These are phyloP conservation scores for Heterotis niloticus DNA, from an alignment of 2,113 vertebrate species.

Conservation along the genomic window DNA sequence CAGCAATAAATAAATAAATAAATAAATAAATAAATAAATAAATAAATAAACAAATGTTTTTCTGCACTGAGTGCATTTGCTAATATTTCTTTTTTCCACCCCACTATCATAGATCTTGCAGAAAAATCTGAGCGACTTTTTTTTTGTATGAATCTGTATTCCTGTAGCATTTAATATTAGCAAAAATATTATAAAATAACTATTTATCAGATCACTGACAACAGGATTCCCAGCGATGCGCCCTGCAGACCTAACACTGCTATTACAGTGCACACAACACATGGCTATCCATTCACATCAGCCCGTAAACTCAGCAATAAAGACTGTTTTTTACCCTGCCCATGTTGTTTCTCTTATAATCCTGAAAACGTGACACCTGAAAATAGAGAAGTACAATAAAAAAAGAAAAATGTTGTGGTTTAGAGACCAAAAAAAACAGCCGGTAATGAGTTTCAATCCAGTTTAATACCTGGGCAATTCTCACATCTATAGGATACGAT, in stretches of 20 bases:
- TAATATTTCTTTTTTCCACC: no score
- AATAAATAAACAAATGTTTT: no score
- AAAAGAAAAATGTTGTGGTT: background rate
- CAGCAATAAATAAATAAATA: no score
- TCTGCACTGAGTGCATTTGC: no score
- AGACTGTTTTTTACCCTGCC: background rate
- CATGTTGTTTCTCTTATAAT: background rate
- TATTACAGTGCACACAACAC: background rate
- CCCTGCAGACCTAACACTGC: background rate
- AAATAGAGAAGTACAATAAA: background rate
- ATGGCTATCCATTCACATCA: background rate
- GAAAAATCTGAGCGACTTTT: no score
- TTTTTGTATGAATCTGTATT: no score
- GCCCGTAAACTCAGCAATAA: background rate
- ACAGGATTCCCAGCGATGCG: no score
- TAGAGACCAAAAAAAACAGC: slow-evolving; percentile 27
- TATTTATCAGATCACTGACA: no score
- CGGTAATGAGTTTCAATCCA: slow-evolving; percentile 42
- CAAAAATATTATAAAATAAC: no score
- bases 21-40: no score
- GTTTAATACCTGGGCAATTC: slow-evolving; percentile 48
- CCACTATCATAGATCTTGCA: no score
- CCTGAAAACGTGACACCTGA: background rate
- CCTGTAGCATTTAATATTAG: no score
- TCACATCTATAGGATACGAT: slow-evolving; percentile 36